Percentiles rank a stretch among this genome's conserved stretches.
Evolutionary conservation across 2,888 invertebrate genomes (phyloP).

Genomic region (Lasioglossum malachurum): DNA sequence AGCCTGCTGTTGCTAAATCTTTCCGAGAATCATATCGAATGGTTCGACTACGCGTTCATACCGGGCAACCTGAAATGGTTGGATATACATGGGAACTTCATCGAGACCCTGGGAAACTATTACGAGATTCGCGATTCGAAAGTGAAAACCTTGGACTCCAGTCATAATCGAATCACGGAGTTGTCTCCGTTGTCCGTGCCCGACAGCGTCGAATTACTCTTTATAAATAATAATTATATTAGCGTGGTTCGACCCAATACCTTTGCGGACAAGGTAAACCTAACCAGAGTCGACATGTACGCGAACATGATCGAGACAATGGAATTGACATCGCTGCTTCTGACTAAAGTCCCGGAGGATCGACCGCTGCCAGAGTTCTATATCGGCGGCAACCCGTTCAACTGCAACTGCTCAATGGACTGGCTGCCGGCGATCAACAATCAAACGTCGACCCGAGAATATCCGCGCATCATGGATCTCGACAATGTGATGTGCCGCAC

Average conservation of each 20-base stretch:
- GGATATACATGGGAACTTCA: slow-evolving; percentile 95
- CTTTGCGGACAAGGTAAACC: slow-evolving; percentile 93
- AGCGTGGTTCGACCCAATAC: slow-evolving; percentile 93
- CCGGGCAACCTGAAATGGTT: slow-evolving; percentile 96
- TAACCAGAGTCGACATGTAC: slow-evolving; percentile 95
- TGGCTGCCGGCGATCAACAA: slow-evolving; percentile 97
- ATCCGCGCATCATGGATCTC: slow-evolving; percentile 95
- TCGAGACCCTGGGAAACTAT: slow-evolving; percentile 94
- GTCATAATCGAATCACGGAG: slow-evolving; percentile 94
- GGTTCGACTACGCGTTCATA: slow-evolving; percentile 97
- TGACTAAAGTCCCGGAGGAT: slow-evolving; percentile 90
- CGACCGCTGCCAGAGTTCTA: slow-evolving; percentile 94
- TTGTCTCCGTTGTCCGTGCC: slow-evolving; percentile 94
- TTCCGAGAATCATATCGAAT: slow-evolving; percentile 95
- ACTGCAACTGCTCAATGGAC: slow-evolving; percentile 98
- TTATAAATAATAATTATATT: slow-evolving; percentile 95
- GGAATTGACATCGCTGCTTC: slow-evolving; percentile 92
- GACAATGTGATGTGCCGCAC: slow-evolving; percentile 95
- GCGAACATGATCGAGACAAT: slow-evolving; percentile 94
- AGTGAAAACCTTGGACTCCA: slow-evolving; percentile 94
- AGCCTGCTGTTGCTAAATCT: slow-evolving; percentile 94
- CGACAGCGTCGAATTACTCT: slow-evolving; percentile 94
- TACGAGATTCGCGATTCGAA: slow-evolving; percentile 89
- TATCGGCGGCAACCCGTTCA: slow-evolving; percentile 96
- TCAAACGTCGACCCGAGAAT: slow-evolving; percentile 92